These are phyloP conservation scores for Pheosia tremula DNA, from an alignment of 2,888 invertebrate genomes.

Conservation along the genomic window DNA sequence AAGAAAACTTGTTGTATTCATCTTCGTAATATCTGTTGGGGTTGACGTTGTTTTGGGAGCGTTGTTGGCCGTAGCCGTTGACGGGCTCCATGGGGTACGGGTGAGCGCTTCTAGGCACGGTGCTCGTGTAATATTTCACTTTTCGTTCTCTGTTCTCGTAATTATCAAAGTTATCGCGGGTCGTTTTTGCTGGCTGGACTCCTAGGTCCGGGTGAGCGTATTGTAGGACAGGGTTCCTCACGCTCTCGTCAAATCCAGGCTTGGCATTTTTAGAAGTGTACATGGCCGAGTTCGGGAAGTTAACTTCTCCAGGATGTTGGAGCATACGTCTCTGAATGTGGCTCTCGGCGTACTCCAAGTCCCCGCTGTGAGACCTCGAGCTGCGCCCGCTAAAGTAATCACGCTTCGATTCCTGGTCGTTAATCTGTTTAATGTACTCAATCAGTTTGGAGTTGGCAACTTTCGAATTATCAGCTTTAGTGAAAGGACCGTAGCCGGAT, in stretches of 20 bases:
- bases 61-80: conserved; percentile 71
- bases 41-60: conserved; percentile 72
- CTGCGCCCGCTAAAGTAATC: conserved; percentile 85
- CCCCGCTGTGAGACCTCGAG: conserved; percentile 75
- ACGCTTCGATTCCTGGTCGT: conserved; percentile 86
- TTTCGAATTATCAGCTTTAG: conserved; percentile 86
- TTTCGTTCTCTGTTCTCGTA: conserved; percentile 64
- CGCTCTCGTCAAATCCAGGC: conserved; percentile 88
- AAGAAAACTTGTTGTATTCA: conserved; percentile 81
- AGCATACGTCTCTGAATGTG: conserved; percentile 89
- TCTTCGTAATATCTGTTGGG: conserved; percentile 78
- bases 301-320: conserved; percentile 86
- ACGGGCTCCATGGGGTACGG: conserved; percentile 83
- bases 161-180: conserved; percentile 67
- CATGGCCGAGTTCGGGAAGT: conserved; percentile 87
- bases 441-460: conserved; percentile 84
- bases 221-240: conserved; percentile 89
- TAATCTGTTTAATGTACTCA: conserved; percentile 88
- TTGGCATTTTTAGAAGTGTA: conserved; percentile 86
- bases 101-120: conserved; percentile 82
- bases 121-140: conserved; percentile 79
- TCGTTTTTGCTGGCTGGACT: conserved; percentile 89
- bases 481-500: conserved; percentile 85
- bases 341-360: conserved; percentile 77
- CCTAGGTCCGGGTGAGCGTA: conserved; percentile 93